These are phyloP conservation scores for Caenorhabditis sp. DNA, from an alignment of 2,888 invertebrate species.

Conservation along the genomic window DNA sequence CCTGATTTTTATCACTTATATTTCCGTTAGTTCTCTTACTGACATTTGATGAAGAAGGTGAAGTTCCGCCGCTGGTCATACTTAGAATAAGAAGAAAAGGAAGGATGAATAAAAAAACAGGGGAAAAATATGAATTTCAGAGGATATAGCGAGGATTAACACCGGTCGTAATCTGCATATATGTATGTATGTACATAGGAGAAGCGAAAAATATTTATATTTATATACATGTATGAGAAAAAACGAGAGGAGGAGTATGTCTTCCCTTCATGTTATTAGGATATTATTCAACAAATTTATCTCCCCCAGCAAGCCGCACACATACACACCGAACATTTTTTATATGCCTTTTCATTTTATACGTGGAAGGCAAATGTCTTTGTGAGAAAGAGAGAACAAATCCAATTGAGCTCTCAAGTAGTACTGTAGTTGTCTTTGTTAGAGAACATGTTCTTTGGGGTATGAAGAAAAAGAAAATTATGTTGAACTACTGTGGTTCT, in stretches of 20 bases:
- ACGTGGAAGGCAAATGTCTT: too few species aligned
- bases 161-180: constrained; percentile 40
- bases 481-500: too few species aligned
- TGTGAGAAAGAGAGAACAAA: too few species aligned
- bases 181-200: not conserved
- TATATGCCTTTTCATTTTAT: not conserved
- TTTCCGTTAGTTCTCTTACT: not conserved
- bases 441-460: too few species aligned
- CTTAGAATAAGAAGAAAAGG: not conserved
- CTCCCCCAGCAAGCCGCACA: too few species aligned
- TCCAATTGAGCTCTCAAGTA: too few species aligned
- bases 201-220: not conserved
- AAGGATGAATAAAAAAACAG: constrained; percentile 12
- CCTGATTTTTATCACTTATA: not conserved
- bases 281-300: not conserved
- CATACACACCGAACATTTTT: too few species aligned
- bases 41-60: not conserved
- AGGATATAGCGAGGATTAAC: constrained; percentile 22
- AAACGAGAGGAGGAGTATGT: not conserved
- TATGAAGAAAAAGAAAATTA: too few species aligned
- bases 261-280: constrained; percentile 1
- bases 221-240: too few species aligned
- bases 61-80: not conserved
- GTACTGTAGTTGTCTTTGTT: too few species aligned
- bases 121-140: too few species aligned